Percentiles rank a stretch among this genome's conserved stretches.
Evolutionary conservation across 2,797 vertebrate genomes (phyloP).

Genomic region (Rhynchotus rufescens): DNA sequence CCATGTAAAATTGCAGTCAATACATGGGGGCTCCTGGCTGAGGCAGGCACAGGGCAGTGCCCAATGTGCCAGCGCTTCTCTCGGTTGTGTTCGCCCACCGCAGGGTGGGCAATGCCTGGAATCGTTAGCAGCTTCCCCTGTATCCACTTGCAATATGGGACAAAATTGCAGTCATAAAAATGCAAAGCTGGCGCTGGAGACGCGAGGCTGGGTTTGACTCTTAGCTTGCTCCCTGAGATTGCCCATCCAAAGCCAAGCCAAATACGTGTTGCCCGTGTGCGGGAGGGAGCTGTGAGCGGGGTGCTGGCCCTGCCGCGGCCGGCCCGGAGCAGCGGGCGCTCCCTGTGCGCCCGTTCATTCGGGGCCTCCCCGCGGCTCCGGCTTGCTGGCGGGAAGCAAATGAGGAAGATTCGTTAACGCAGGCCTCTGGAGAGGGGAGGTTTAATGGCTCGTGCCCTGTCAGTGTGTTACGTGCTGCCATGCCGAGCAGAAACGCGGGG

Average conservation of each 20-base stretch:
- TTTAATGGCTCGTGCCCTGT: neutral
- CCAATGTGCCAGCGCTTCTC: neutral
- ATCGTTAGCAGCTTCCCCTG: neutral
- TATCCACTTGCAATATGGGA: rapidly evolving
- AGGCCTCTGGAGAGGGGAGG: neutral
- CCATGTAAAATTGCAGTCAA: neutral
- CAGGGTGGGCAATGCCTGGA: neutral
- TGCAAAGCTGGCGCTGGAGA: neutral
- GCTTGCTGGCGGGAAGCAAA: neutral
- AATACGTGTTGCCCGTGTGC: neutral
- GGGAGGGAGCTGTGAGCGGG: neutral
- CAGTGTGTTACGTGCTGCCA: neutral
- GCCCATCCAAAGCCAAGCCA: neutral
- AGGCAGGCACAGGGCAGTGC: neutral
- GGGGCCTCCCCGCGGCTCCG: too few relatives aligned
- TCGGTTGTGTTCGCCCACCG: neutral
- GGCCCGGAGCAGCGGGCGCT: too few relatives aligned
- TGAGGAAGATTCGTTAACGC: neutral
- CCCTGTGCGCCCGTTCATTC: too few relatives aligned
- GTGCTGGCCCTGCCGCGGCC: neutral
- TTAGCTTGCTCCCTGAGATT: neutral
- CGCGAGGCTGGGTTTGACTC: neutral
- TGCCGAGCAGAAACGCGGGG: neutral
- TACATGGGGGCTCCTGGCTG: rapidly evolving
- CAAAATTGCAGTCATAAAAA: neutral